These are phyloP conservation scores for Phasianus colchicus DNA, from an alignment of 2,113 vertebrate genomes.

Conservation along the genomic window DNA sequence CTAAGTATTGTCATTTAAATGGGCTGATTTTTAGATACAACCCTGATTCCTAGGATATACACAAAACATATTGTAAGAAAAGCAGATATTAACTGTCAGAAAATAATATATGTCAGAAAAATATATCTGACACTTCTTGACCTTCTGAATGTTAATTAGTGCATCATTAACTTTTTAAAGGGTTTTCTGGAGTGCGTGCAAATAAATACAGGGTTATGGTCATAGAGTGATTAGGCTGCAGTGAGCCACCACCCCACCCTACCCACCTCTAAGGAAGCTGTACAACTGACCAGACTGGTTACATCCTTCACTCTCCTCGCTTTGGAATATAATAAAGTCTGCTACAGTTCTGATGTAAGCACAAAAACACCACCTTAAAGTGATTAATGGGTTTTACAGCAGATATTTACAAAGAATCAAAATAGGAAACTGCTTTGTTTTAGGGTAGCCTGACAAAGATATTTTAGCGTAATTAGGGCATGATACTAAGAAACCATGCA, in stretches of 20 bases:
- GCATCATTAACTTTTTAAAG: neutral
- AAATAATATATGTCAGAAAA: too few species aligned
- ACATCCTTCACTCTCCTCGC: neutral
- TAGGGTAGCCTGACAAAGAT: neutral
- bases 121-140: neutral
- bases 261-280: accelerated
- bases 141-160: neutral
- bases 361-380: neutral
- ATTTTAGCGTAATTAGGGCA: neutral
- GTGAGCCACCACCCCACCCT: neutral
- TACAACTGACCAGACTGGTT: neutral
- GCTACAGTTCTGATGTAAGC: neutral
- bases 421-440: neutral
- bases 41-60: neutral
- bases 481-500: neutral
- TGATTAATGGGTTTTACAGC: accelerated
- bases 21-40: neutral
- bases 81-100: neutral
- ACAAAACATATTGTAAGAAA: neutral
- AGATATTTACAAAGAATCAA: neutral
- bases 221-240: neutral
- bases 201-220: neutral
- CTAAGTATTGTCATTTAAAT: neutral
- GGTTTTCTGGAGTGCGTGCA: neutral
- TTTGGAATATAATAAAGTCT: neutral